Conservation (phyloP, 1,140 invertebrate species). For the Drosophila kurseongensis region DNA sequence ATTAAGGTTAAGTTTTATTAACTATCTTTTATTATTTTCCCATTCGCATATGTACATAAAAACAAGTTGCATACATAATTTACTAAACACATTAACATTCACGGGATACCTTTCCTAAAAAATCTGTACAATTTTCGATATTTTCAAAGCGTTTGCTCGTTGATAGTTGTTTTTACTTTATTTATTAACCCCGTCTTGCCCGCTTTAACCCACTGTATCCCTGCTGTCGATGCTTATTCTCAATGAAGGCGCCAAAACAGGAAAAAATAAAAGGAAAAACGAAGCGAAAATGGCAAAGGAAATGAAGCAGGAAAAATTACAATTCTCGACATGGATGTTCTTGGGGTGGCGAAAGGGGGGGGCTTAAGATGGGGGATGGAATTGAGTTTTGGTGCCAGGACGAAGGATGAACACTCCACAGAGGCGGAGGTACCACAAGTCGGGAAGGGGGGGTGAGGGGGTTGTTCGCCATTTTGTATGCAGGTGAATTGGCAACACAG, state of each 20-base stretch:
- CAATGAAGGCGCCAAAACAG: conserved; percentile 59
- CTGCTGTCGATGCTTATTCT: conserved; percentile 38
- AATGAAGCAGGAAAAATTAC: conserved; percentile 84
- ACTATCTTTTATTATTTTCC: too few relatives aligned
- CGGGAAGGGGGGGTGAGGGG: neutral
- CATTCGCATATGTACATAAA: too few relatives aligned
- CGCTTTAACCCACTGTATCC: conserved; percentile 35
- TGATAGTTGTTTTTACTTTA: neutral
- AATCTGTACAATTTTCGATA: too few relatives aligned
- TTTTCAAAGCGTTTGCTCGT: too few relatives aligned
- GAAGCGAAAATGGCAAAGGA: conserved; percentile 74
- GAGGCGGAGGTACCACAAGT: neutral
- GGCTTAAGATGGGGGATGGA: conserved; percentile 16
- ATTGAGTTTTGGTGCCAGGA: conserved; percentile 59
- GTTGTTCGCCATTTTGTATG: conserved; percentile 74
- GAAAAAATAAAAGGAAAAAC: conserved; percentile 32
- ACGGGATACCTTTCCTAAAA: too few relatives aligned
- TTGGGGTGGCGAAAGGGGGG: conserved; percentile 11
- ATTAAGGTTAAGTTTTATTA: too few relatives aligned
- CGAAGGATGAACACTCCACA: conserved; percentile 29
- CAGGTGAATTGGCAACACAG: conserved; percentile 65
- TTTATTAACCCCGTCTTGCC: neutral
- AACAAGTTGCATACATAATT: too few relatives aligned
- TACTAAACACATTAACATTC: too few relatives aligned
- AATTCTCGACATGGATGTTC: conserved; percentile 67